Evolutionary conservation across 2,888 invertebrate species (phyloP).

Genomic region (Campaea margaritaria): DNA sequence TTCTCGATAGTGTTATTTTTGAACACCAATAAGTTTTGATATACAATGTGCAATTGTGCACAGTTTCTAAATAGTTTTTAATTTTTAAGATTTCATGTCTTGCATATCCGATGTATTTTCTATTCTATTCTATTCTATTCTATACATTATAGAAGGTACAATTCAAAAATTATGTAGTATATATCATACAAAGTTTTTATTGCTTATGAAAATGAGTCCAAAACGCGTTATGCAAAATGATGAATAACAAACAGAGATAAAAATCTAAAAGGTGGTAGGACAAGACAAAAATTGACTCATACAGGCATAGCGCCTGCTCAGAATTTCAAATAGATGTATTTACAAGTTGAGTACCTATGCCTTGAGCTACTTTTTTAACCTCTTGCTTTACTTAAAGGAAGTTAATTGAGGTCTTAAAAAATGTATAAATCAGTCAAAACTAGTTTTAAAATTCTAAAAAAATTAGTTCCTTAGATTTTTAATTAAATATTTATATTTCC

Average conservation of each 20-base stretch:
- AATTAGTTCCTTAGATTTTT: not conserved
- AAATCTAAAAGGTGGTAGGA: conserved; percentile 78
- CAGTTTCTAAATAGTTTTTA: no score
- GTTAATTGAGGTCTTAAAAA: conserved; percentile 18
- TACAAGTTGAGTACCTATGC: conserved; percentile 52
- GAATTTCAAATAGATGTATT: conserved; percentile 71
- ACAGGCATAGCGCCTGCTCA: conserved; percentile 68
- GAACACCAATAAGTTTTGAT: no score
- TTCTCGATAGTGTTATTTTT: no score
- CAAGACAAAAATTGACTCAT: conserved; percentile 68
- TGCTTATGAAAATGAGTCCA: not conserved
- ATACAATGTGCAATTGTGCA: no score
- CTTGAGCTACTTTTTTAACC: conserved; percentile 53
- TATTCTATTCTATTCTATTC: no score
- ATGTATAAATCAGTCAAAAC: conserved; percentile 15
- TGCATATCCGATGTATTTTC: no score
- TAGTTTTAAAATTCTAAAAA: conserved; percentile 13
- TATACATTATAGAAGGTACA: no score
- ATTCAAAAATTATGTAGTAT: no score
- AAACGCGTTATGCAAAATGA: conserved; percentile 40
- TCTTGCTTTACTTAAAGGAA: conserved; percentile 39
- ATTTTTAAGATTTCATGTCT: no score
- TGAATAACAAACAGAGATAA: conserved; percentile 77
- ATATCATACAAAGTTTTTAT: not conserved
- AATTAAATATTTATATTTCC: no score